A percentile compares a stretch with the other conserved stretches of the same genome.
phyloP scores from a whole-genome alignment of 1,140 invertebrate genomes.

The Zaprionus gabonicus region DNA sequence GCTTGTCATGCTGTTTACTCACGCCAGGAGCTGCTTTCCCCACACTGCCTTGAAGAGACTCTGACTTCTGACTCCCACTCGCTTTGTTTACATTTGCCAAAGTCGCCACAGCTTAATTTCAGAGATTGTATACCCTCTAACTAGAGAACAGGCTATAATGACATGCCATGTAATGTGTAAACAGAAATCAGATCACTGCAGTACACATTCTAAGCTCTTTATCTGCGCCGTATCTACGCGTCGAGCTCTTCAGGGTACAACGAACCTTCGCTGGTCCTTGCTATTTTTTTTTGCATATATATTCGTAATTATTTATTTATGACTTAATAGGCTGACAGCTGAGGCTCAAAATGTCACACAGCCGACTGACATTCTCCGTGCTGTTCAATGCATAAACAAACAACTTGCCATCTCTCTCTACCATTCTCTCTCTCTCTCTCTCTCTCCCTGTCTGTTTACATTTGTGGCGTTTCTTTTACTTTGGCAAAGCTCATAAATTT shows the following conservation, averaged over 20 bases:
- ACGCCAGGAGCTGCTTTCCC: neutral
- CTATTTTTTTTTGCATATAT: slow-evolving; percentile 17
- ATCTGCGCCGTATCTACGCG: neutral
- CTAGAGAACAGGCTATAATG: neutral
- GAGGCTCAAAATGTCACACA: slow-evolving; percentile 39
- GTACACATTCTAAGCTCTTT: neutral
- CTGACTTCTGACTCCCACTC: neutral
- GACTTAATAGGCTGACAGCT: slow-evolving; percentile 47
- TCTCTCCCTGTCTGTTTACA: slow-evolving; percentile 25
- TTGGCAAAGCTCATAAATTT: slow-evolving; percentile 57
- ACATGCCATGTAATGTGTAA: neutral
- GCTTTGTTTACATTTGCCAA: slow-evolving; percentile 28
- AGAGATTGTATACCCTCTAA: slow-evolving; percentile 26
- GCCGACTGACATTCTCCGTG: slow-evolving; percentile 23
- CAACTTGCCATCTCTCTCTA: slow-evolving; percentile 1
- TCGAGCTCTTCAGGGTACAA: neutral
- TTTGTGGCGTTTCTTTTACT: slow-evolving; percentile 35
- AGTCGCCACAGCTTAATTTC: slow-evolving; percentile 34
- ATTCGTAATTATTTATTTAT: slow-evolving; percentile 52
- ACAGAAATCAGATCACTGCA: neutral
- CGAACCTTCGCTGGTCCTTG: neutral
- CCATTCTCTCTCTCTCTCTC: neutral
- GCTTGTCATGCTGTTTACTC: slow-evolving; percentile 1
- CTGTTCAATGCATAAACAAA: slow-evolving; percentile 33
- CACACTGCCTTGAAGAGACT: neutral